A percentile compares a stretch with the other conserved stretches of the same genome.
These are phyloP conservation scores for Ophion costatus DNA, from an alignment of 2,888 invertebrate genomes.

Conservation along the genomic window DNA sequence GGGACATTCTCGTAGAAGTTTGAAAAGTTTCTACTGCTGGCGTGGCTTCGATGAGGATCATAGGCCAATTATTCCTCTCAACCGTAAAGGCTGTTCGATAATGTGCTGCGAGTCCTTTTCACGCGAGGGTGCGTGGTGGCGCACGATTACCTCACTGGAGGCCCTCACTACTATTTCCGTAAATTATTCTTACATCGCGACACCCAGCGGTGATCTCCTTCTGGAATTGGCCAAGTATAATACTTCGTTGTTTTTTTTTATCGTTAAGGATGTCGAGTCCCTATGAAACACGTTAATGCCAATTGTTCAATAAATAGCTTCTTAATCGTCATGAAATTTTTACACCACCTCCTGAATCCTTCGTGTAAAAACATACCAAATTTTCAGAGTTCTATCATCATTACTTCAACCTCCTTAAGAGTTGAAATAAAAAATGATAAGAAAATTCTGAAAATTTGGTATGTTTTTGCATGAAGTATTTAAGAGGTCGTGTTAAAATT, in stretches of 20 bases:
- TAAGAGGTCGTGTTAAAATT: too few relatives aligned
- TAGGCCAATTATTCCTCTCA: slow-evolving; percentile 61
- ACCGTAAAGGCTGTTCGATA: slow-evolving; percentile 53
- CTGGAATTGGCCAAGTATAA: slow-evolving; percentile 70
- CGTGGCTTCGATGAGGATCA: slow-evolving; percentile 69
- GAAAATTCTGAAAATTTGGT: too few relatives aligned
- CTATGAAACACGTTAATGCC: too few relatives aligned
- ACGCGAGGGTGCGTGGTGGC: slow-evolving; percentile 70
- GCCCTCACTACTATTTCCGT: slow-evolving; percentile 72
- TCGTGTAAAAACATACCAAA: too few relatives aligned
- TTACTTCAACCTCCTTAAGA: too few relatives aligned
- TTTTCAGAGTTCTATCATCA: too few relatives aligned
- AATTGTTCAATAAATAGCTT: too few relatives aligned
- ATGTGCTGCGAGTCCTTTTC: slow-evolving; percentile 55
- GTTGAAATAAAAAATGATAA: too few relatives aligned
- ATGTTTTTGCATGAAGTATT: too few relatives aligned
- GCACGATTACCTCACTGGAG: slow-evolving; percentile 68
- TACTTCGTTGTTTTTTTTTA: not conserved
- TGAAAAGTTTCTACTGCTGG: slow-evolving; percentile 72
- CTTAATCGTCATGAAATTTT: too few relatives aligned
- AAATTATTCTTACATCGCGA: slow-evolving; percentile 74
- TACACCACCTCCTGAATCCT: too few relatives aligned
- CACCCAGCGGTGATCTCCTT: slow-evolving; percentile 72
- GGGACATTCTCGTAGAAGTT: slow-evolving; percentile 70
- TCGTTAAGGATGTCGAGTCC: too few relatives aligned